Evolutionary conservation across 2,888 invertebrate genomes (phyloP).

Genomic region (Coenonympha glycerion): DNA sequence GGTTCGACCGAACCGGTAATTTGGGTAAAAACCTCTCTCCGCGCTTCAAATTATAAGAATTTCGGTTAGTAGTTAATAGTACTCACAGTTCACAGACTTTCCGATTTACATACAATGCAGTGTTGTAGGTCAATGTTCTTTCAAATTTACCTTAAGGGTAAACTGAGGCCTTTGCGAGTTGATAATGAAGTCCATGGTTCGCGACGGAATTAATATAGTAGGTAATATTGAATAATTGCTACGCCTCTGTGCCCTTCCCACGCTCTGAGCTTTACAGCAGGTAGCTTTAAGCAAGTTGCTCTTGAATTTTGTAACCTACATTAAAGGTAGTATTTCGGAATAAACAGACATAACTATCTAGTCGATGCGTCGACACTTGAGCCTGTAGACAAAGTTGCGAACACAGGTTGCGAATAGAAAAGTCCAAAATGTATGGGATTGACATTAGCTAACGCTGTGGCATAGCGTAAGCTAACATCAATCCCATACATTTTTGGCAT

Average conservation of each 20-base stretch:
- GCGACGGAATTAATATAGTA: not conserved
- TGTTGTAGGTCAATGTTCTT: not conserved
- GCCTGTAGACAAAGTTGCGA: too few species aligned
- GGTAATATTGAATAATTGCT: not conserved
- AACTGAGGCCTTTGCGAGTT: not conserved
- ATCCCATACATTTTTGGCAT: too few species aligned
- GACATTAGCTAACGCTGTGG: too few species aligned
- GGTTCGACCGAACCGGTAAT: constrained; percentile 56
- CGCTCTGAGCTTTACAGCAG: not conserved
- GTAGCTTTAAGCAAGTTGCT: not conserved
- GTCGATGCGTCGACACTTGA: too few species aligned
- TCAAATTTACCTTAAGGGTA: not conserved
- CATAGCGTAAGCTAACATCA: too few species aligned
- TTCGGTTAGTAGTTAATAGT: constrained; percentile 35
- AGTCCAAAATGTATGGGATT: too few species aligned
- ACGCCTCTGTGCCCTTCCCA: not conserved
- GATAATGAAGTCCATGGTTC: too few species aligned
- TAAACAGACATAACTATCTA: too few species aligned
- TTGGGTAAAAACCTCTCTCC: constrained; percentile 56
- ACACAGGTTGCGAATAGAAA: too few species aligned
- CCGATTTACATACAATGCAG: constrained; percentile 17
- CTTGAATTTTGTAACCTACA: too few species aligned
- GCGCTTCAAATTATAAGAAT: constrained; percentile 43
- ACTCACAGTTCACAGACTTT: constrained; percentile 14
- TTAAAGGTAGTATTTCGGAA: too few species aligned